These are phyloP conservation scores for Stegophylla sp. DNA, from an alignment of 2,888 invertebrate genomes.

Conservation along the genomic window DNA sequence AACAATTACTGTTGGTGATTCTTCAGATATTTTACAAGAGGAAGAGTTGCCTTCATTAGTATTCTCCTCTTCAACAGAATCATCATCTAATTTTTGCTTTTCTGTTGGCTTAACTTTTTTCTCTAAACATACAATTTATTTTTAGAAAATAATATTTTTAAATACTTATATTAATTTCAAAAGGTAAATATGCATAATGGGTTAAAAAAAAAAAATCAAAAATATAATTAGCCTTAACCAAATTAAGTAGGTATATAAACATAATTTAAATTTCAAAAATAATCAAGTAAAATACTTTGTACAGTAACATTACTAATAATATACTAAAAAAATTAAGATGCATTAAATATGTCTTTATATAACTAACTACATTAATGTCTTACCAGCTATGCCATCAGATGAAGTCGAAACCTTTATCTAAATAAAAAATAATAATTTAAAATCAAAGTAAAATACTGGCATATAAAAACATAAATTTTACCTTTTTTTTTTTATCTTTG, in stretches of 20 bases:
- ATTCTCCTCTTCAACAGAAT: slow-evolving; percentile 15
- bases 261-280: neutral
- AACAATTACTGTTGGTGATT: slow-evolving; percentile 14
- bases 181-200: too few relatives aligned
- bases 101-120: neutral
- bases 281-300: too few relatives aligned
- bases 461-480: neutral
- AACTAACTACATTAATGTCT: neutral
- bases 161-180: neutral
- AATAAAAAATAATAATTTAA: neutral
- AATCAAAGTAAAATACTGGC: neutral
- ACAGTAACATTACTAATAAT: too few relatives aligned
- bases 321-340: too few relatives aligned
- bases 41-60: neutral
- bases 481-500: slow-evolving; percentile 36
- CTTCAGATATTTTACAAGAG: slow-evolving; percentile 7
- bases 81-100: neutral
- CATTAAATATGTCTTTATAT: neutral
- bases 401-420: slow-evolving; percentile 25
- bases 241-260: neutral
- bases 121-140: slow-evolving; percentile 11
- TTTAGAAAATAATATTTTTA: neutral
- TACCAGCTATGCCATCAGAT: slow-evolving; percentile 30
- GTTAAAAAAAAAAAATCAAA: neutral
- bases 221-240: neutral